Percentiles rank a stretch among this genome's conserved stretches.
These are phyloP conservation scores for Orchestes rusci DNA, from an alignment of 2,888 invertebrate genomes.

Conservation along the genomic window DNA sequence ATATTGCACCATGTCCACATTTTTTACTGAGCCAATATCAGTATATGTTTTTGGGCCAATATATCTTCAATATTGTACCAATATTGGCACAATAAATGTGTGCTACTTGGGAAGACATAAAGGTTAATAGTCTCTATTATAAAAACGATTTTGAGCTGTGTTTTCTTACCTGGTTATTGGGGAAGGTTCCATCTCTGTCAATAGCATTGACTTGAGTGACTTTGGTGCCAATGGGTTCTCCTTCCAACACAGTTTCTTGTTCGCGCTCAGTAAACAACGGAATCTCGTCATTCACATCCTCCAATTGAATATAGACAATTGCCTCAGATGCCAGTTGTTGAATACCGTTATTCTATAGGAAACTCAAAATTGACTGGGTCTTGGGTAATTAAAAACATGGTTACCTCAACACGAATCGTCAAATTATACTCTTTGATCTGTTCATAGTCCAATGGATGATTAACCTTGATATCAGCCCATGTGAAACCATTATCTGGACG, in stretches of 20 bases:
- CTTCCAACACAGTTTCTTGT: constrained; percentile 91
- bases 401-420: constrained; percentile 91
- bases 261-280: constrained; percentile 92
- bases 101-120: no score
- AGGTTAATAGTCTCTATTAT: no score
- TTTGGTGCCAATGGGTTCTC: constrained; percentile 90
- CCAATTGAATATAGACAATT: constrained; percentile 86
- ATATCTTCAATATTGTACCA: no score
- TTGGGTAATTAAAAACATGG: constrained; percentile 31
- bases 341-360: constrained; percentile 85
- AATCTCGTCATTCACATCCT: constrained; percentile 96
- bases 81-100: no score
- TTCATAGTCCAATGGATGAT: constrained; percentile 92
- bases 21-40: no score
- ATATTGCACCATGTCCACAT: no score
- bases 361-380: no score
- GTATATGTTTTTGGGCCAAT: no score
- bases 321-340: constrained; percentile 93
- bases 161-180: constrained; percentile 88
- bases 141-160: no score
- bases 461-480: constrained; percentile 94
- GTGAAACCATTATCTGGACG: constrained; percentile 86
- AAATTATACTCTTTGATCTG: constrained; percentile 93
- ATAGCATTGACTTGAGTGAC: constrained; percentile 95
- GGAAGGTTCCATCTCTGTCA: constrained; percentile 91